Evolutionary conservation across 2,797 vertebrate genomes (phyloP), one percentile per base, ranked within the genome.

Genomic region (Anableps anableps): DNA sequence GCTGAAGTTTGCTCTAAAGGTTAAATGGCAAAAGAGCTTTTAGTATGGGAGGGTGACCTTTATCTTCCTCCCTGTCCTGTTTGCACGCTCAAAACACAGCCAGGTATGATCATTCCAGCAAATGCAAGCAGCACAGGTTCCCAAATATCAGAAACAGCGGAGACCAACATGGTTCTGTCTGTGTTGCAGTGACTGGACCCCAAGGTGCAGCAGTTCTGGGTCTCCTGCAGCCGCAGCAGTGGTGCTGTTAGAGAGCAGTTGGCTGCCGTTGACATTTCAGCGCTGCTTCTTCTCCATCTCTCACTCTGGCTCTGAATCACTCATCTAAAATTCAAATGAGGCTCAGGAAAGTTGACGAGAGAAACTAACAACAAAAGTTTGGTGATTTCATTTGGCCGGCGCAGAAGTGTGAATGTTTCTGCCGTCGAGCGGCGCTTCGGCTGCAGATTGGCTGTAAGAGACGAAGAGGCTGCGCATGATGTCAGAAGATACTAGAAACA

Each of bases 211-310:
- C 53, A 36, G 77, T 76, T 83, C n/a, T 21, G 34, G 1, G 1
- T 21, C 29, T 34, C 29, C 29, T 36, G 60, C 60, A 31, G n/a
- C 55, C 7, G 31, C 60, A 36, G 60, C 60, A 64, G 60, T 9
- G 60, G 17, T 21, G 60, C 60, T 36, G 60, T 36, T 50, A 50
- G 17, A 4, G 87, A 92, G 89, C 93, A 93, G 90, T 85, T 90
- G 89, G 90, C 91, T 89, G 8, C 1, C 84, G 88, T 79, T 94
- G 93, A 93, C 95, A 94, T 94, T 94, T 94, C 71, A 34, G 68
- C 3, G 77, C 31, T 50, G 66, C 47, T 70, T 55, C 78, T 76
- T 29, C 85, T 89, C 80, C 83, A 83, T 90, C 79, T 90, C 90
- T 85, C 87, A 83, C 86, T 84, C 82, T 10, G 80, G 64, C 82